Conservation (phyloP, 2,888 invertebrate species). For the Scrobipalpa atriplicella region DNA sequence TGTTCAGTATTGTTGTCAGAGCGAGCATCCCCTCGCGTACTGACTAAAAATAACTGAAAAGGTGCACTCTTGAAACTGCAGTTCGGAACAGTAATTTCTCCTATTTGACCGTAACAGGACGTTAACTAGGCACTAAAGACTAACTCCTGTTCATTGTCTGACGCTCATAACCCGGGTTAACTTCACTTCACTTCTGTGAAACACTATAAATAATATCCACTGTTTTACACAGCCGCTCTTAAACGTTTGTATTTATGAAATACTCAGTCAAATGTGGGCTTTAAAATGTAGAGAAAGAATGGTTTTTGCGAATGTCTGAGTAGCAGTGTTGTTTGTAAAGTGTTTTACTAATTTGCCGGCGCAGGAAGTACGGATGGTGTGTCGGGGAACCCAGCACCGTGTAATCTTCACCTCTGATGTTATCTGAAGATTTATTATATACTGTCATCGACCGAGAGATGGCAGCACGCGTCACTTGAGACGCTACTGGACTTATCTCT, state of each 20-base stretch:
- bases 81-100: conserved; percentile 36
- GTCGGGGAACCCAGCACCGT: conserved; percentile 74
- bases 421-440: conserved; percentile 80
- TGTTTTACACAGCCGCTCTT: conserved; percentile 50
- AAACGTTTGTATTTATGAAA: conserved; percentile 35
- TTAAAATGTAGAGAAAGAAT: conserved; percentile 38
- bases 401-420: conserved; percentile 80
- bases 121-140: conserved; percentile 65
- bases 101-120: conserved; percentile 51
- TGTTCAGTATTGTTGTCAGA: no score
- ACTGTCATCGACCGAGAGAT: conserved; percentile 78
- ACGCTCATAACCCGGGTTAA: conserved; percentile 61
- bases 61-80: conserved; percentile 27
- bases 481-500: conserved; percentile 66
- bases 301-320: conserved; percentile 28
- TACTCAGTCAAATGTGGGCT: conserved; percentile 44
- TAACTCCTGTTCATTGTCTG: conserved; percentile 71
- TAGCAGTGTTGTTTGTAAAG: conserved; percentile 57
- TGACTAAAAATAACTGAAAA: neutral
- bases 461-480: conserved; percentile 76
- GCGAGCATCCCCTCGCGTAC: no score
- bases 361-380: conserved; percentile 81
- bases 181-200: conserved; percentile 71
- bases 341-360: conserved; percentile 77
- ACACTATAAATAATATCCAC: conserved; percentile 73